These are phyloP conservation scores for Gobio gobio DNA, from an alignment of 2,113 vertebrate genomes.

Conservation along the genomic window DNA sequence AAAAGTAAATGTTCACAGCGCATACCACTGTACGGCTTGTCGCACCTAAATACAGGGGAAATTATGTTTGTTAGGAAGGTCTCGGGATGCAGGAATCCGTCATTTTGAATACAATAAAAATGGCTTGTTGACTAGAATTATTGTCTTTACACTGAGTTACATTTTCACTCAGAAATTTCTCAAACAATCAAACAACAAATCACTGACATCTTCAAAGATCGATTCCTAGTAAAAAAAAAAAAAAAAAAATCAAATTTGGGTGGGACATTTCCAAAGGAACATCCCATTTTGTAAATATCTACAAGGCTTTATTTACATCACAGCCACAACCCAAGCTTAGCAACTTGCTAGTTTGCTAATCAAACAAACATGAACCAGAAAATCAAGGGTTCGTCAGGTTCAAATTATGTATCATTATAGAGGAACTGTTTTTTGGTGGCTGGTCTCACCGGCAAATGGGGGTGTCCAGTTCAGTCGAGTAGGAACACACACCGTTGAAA, in stretches of 20 bases:
- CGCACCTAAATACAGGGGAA: slow-evolving; percentile 65
- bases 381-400: not conserved
- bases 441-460: slow-evolving; percentile 72
- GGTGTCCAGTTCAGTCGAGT: slow-evolving; percentile 62
- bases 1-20: slow-evolving; percentile 60
- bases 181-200: too few relatives aligned
- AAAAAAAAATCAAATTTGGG: not conserved
- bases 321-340: not conserved
- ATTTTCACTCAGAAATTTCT: too few relatives aligned
- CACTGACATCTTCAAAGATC: too few relatives aligned
- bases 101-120: not conserved
- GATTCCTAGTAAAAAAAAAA: not conserved
- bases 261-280: not conserved
- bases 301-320: not conserved
- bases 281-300: slow-evolving; percentile 9
- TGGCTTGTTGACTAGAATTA: not conserved
- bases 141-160: too few relatives aligned
- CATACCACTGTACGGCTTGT: slow-evolving; percentile 37
- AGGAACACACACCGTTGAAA: slow-evolving; percentile 69
- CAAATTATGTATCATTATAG: not conserved
- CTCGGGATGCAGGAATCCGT: not conserved
- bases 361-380: slow-evolving; percentile 7
- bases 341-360: not conserved
- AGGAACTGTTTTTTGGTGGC: not conserved
- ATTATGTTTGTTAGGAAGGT: not conserved